phyloP scores from a whole-genome alignment of 2,113 vertebrate species.

The Buteo buteo region DNA sequence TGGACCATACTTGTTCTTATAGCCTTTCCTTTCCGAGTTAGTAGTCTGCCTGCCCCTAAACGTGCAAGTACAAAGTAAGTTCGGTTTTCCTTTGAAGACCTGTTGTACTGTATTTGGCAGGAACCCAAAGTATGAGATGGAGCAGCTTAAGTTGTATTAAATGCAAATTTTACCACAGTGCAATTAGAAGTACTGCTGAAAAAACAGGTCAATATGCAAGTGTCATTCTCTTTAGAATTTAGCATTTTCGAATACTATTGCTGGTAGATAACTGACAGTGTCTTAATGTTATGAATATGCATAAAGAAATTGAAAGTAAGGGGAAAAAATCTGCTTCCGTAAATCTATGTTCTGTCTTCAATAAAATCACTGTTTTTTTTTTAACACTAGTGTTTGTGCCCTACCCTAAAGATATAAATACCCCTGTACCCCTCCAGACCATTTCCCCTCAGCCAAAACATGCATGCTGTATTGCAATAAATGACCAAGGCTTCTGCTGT shows the following conservation, averaged over 20 bases:
- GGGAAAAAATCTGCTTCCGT: background rate
- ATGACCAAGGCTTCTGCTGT: background rate
- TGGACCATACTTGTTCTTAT: background rate
- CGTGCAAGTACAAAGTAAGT: background rate
- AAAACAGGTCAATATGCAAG: background rate
- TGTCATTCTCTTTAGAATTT: background rate
- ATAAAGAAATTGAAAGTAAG: background rate
- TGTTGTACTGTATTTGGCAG: background rate
- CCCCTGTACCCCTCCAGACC: background rate
- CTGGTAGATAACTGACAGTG: background rate
- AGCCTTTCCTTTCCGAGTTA: background rate
- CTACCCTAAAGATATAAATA: background rate
- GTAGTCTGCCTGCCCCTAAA: background rate
- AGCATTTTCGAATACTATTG: background rate
- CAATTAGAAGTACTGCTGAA: background rate
- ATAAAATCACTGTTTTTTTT: background rate
- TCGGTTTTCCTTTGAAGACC: background rate
- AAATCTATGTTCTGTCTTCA: background rate
- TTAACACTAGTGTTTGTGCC: background rate
- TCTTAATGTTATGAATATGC: background rate
- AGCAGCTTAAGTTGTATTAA: background rate
- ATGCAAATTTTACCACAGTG: background rate
- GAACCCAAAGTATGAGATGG: background rate
- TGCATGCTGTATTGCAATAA: background rate
- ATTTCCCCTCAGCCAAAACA: background rate